phyloP scores from a whole-genome alignment of 2,797 vertebrate genomes.

The Podargus strigoides region DNA sequence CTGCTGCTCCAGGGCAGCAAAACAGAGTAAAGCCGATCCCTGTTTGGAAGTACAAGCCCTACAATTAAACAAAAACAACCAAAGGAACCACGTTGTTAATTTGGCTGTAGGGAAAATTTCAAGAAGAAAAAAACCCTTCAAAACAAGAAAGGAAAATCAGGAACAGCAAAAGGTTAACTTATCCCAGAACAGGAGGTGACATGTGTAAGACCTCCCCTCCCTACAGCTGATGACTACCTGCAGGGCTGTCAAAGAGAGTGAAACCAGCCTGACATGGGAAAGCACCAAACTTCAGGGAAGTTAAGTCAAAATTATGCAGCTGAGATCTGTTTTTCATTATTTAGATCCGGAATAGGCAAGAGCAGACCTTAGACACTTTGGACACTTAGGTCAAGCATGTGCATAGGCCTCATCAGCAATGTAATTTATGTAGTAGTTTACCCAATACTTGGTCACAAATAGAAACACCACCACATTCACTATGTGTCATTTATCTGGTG shows the following conservation, averaged over 20 bases:
- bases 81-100: neutral
- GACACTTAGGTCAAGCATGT: neutral
- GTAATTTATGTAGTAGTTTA: neutral
- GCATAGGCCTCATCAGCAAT: neutral
- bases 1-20: neutral
- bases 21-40: neutral
- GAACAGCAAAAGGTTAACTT: neutral
- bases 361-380: neutral
- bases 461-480: neutral
- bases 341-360: neutral
- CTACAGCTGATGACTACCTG: neutral
- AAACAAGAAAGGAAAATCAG: neutral
- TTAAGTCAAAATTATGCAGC: neutral
- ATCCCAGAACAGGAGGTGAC: neutral
- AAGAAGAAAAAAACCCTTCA: neutral
- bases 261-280: neutral
- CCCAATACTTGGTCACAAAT: neutral
- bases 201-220: neutral
- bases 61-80: neutral
- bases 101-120: neutral
- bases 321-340: neutral
- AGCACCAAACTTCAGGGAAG: neutral
- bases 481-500: neutral
- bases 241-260: neutral
- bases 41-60: neutral